Evolutionary conservation across 2,888 invertebrate genomes (phyloP).

Genomic region (Helicoverpa assulta): DNA sequence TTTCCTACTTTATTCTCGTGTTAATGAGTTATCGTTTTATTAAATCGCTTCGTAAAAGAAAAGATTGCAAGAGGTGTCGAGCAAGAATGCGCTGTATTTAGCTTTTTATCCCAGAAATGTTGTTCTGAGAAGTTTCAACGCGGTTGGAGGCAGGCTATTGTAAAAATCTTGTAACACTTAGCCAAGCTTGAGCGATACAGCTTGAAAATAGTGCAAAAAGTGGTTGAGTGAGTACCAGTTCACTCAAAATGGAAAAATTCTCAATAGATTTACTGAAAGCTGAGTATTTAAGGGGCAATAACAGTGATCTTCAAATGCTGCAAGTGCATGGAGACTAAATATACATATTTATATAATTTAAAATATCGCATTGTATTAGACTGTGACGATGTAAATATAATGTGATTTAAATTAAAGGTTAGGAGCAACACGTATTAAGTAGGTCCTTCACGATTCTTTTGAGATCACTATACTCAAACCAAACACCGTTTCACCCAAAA

Average conservation of each 20-base stretch:
- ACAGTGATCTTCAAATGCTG: background rate
- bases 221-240: background rate
- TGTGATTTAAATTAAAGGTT: background rate
- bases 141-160: conserved; percentile 6
- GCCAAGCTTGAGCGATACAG: background rate
- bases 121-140: conserved; percentile 16
- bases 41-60: conserved; percentile 24
- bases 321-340: too few relatives aligned
- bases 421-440: background rate
- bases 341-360: too few relatives aligned
- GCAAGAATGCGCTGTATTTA: conserved; percentile 20
- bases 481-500: background rate
- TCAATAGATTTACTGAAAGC: background rate
- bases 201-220: background rate
- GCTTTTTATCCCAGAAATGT: conserved; percentile 27
- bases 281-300: background rate
- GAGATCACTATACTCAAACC: background rate
- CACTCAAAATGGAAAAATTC: background rate
- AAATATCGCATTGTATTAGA: too few relatives aligned
- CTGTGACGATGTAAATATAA: too few relatives aligned
- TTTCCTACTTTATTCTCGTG: too few relatives aligned
- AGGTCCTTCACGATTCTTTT: too few relatives aligned
- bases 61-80: conserved; percentile 22
- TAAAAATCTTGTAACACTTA: conserved; percentile 12
- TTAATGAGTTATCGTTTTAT: background rate